These are phyloP conservation scores for Microdon myrmicae DNA, from an alignment of 2,888 invertebrate genomes.

Conservation along the genomic window DNA sequence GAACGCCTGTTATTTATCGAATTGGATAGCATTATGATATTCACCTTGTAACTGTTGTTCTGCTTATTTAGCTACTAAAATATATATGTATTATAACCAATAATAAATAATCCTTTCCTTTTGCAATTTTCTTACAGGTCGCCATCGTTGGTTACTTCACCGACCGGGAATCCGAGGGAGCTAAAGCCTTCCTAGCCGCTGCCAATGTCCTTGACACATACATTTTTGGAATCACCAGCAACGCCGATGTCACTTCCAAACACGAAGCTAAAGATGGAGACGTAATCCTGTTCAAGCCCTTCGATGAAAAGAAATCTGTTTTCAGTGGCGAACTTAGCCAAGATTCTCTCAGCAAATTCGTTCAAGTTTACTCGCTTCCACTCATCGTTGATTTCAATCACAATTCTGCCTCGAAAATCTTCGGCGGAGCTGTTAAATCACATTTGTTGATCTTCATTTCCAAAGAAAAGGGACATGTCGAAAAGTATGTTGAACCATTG, in stretches of 20 bases:
- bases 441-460: slow-evolving; percentile 96
- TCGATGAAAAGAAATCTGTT: slow-evolving; percentile 84
- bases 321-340: slow-evolving; percentile 77
- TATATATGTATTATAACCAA: no score
- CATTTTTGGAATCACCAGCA: slow-evolving; percentile 86
- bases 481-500: slow-evolving; percentile 80
- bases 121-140: slow-evolving; percentile 70
- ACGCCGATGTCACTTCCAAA: slow-evolving; percentile 81
- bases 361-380: slow-evolving; percentile 85
- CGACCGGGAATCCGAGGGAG: slow-evolving; percentile 80
- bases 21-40: no score
- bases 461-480: slow-evolving; percentile 87
- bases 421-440: slow-evolving; percentile 96
- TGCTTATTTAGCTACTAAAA: not conserved
- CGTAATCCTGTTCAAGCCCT: slow-evolving; percentile 93
- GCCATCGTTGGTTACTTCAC: slow-evolving; percentile 92
- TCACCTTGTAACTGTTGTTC: not conserved
- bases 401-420: slow-evolving; percentile 97
- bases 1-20: no score
- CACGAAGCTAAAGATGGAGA: slow-evolving; percentile 82
- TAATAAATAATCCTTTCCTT: slow-evolving; percentile 7
- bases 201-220: slow-evolving; percentile 87
- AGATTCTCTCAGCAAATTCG: slow-evolving; percentile 82
- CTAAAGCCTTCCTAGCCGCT: slow-evolving; percentile 84
- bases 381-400: slow-evolving; percentile 96